A percentile compares a stretch with the other conserved stretches of the same genome.
Conservation (phyloP, 2,888 invertebrate genomes). For the Hypselothyrea guttata region DNA sequence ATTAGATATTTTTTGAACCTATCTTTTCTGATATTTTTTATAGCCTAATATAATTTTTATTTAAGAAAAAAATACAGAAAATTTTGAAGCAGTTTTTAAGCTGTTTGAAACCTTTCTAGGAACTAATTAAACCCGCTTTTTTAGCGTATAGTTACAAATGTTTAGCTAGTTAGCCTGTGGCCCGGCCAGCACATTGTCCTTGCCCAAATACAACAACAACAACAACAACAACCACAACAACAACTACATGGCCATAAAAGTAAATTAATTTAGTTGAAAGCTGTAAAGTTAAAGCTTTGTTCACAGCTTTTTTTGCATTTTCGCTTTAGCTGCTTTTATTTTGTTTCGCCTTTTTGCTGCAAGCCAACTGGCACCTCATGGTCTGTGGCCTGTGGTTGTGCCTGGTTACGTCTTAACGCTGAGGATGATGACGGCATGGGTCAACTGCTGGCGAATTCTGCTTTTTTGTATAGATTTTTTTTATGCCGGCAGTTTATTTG, state of each 20-base stretch:
- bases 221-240: constrained; percentile 8
- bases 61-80: too few species aligned
- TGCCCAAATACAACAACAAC: constrained; percentile 6
- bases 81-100: too few species aligned
- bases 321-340: constrained; percentile 49
- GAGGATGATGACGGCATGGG: constrained; percentile 39
- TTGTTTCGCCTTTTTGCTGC: constrained; percentile 2
- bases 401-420: constrained; percentile 35
- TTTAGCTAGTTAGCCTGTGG: constrained; percentile 45
- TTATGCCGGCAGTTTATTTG: constrained; percentile 55
- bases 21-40: too few species aligned
- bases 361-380: constrained; percentile 2
- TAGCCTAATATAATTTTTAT: too few species aligned
- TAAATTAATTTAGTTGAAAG: constrained; percentile 82
- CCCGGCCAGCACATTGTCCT: constrained; percentile 35
- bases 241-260: constrained; percentile 60
- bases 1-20: neutral
- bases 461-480: constrained; percentile 48
- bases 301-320: constrained; percentile 68
- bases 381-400: constrained; percentile 11
- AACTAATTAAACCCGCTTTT: constrained; percentile 10
- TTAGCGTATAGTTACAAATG: constrained; percentile 19
- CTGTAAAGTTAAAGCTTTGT: constrained; percentile 80
- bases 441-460: constrained; percentile 12
- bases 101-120: too few species aligned